Percentiles rank a stretch among this genome's conserved stretches.
phyloP scores from a whole-genome alignment of 2,888 invertebrate genomes.

The Chironomus tentans region DNA sequence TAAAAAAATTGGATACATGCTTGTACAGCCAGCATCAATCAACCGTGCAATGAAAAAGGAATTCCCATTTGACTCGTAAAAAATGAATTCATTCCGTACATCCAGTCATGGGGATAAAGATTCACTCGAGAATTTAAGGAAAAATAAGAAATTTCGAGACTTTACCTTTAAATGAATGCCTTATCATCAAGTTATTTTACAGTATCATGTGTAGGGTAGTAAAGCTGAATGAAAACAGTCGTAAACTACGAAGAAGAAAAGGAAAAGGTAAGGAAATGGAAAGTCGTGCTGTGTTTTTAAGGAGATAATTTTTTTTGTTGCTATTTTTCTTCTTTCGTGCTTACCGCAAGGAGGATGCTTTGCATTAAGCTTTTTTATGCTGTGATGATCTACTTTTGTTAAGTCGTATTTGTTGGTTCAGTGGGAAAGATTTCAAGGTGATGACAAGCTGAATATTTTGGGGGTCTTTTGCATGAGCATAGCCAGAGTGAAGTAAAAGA shows the following conservation, averaged over 20 bases:
- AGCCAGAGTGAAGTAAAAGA: no score
- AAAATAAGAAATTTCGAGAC: background rate
- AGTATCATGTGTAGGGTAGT: conserved; percentile 2
- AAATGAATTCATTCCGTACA: background rate
- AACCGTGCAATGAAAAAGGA: background rate
- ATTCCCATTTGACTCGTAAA: conserved; percentile 2
- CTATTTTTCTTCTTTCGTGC: no score
- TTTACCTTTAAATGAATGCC: background rate
- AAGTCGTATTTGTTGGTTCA: no score
- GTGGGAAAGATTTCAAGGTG: no score
- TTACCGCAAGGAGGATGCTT: no score
- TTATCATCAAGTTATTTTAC: background rate
- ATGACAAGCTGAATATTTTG: background rate
- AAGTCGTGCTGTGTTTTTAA: background rate
- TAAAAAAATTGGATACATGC: background rate
- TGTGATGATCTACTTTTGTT: no score
- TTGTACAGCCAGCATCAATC: background rate
- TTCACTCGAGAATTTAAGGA: background rate
- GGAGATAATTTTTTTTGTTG: background rate
- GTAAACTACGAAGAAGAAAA: background rate
- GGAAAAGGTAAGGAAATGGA: background rate
- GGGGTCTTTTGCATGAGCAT: no score
- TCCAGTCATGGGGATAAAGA: background rate
- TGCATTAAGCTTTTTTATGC: no score
- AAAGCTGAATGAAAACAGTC: background rate